phyloP scores from a whole-genome alignment of 30 jellyfish, hydroid and myxozoan genomes.

The Hydractinia echinata region DNA sequence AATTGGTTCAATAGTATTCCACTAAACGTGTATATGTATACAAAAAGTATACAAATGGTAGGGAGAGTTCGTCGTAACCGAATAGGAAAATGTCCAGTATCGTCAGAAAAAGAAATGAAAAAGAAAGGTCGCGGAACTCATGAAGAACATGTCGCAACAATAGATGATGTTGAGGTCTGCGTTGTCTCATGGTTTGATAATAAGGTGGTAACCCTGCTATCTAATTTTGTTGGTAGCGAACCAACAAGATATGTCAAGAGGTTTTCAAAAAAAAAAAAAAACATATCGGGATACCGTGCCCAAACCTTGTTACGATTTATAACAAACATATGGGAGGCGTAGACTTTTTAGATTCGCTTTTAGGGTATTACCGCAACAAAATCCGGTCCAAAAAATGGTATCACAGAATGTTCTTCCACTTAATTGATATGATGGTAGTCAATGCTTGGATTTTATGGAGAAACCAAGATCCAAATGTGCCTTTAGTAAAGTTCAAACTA shows the following conservation, averaged over 20 bases:
- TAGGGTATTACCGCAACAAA: conserved; percentile 5
- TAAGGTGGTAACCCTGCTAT: not conserved
- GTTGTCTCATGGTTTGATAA: conserved; percentile 1
- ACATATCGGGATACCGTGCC: conserved; percentile 10
- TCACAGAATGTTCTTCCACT: not conserved
- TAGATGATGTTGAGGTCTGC: no score
- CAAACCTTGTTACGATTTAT: not conserved
- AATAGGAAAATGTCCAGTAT: no score
- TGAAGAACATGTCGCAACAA: no score
- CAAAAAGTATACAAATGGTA: not conserved
- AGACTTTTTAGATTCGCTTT: not conserved
- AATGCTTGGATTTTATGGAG: conserved; percentile 3
- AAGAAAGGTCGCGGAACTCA: no score
- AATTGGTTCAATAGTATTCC: conserved; percentile 4
- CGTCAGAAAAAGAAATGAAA: no score
- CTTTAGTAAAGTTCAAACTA: not conserved
- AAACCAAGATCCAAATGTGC: not conserved
- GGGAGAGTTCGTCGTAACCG: no score
- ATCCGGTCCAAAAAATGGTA: conserved; percentile 4
- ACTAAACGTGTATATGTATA: not conserved
- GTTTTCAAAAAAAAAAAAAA: not conserved
- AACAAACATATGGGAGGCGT: not conserved
- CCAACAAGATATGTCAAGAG: not conserved
- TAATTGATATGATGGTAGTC: not conserved
- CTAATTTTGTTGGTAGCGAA: not conserved